These are phyloP conservation scores for Lepeophtheirus nordmannii DNA, from an alignment of 2,888 invertebrate genomes.

Conservation along the genomic window DNA sequence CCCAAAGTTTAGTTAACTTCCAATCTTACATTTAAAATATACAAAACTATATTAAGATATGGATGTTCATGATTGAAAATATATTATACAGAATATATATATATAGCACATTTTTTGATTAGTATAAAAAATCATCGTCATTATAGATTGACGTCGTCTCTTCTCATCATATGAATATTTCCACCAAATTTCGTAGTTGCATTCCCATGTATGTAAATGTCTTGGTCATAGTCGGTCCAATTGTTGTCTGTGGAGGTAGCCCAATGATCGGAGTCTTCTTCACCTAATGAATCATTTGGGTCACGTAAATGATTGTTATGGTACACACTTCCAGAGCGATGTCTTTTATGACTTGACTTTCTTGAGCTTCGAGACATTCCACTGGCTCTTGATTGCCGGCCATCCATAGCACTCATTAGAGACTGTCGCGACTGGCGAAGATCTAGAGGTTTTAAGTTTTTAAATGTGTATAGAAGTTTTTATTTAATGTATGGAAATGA, in stretches of 20 bases:
- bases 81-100: neutral
- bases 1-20: neutral
- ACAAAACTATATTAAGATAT: neutral
- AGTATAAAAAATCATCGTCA: neutral
- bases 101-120: slow-evolving; percentile 1
- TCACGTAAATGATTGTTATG: slow-evolving; percentile 37
- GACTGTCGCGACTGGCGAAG: slow-evolving; percentile 71
- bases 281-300: slow-evolving; percentile 31
- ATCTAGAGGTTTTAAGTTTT: slow-evolving; percentile 41
- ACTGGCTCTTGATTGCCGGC: slow-evolving; percentile 22
- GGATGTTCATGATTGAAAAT: neutral
- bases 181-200: slow-evolving; percentile 36
- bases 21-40: neutral
- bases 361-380: slow-evolving; percentile 10
- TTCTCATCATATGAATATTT: neutral
- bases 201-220: slow-evolving; percentile 82
- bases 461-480: slow-evolving; percentile 23
- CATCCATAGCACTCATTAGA: slow-evolving; percentile 36
- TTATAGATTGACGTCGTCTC: slow-evolving; percentile 24
- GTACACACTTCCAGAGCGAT: slow-evolving; percentile 59
- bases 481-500: slow-evolving; percentile 12
- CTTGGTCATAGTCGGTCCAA: slow-evolving; percentile 91
- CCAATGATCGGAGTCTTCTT: slow-evolving; percentile 64
- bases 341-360: slow-evolving; percentile 43
- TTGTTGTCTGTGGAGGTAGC: slow-evolving; percentile 26